Evolutionary conservation across 2,113 vertebrate genomes (phyloP).

Genomic region (Aegithalos caudatus): DNA sequence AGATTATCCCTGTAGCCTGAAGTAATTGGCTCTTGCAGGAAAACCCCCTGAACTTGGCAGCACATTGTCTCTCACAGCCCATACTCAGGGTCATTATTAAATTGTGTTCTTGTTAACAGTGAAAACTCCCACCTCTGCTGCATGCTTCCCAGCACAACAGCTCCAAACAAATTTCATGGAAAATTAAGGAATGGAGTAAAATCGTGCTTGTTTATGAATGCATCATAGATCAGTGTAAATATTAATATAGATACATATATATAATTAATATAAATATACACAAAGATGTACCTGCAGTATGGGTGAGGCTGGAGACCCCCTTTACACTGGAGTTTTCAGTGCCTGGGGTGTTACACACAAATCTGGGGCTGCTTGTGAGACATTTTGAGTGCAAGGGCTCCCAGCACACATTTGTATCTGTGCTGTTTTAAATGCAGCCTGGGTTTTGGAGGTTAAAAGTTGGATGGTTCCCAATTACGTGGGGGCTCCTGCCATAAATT

Average conservation of each 20-base stretch:
- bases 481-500: neutral
- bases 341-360: neutral
- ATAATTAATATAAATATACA: too few relatives aligned
- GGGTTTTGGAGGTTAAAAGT: neutral
- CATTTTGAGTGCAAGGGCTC: neutral
- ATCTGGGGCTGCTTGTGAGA: neutral
- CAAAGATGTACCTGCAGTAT: neutral
- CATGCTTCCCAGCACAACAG: neutral
- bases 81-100: conserved; percentile 33
- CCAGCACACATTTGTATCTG: too few relatives aligned
- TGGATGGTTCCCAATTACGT: neutral
- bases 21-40: conserved; percentile 30
- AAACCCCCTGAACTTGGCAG: conserved; percentile 3
- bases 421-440: neutral
- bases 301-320: neutral
- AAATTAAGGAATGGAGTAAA: neutral
- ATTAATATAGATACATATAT: too few relatives aligned
- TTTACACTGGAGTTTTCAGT: neutral
- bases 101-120: neutral
- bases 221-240: neutral
- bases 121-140: neutral
- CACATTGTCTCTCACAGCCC: neutral
- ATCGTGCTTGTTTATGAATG: neutral
- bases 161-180: neutral
- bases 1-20: neutral